Base-by-base conservation (phyloP, 2,113 vertebrate species). In the Damaliscus lunatus region DNA sequence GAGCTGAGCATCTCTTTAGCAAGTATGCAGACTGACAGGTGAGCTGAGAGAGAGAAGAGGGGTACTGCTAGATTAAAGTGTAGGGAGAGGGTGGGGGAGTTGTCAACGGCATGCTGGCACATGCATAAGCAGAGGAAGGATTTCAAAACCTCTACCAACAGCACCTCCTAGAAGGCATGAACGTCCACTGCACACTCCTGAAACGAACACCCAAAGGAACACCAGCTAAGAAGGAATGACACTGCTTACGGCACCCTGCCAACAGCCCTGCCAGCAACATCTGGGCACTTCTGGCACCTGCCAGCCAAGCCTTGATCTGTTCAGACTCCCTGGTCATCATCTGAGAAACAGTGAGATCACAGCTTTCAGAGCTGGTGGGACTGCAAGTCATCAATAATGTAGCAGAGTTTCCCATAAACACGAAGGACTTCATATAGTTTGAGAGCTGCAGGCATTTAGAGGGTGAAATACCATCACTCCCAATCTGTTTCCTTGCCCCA, bases 361-460 rank as follows among this genome's bases (percentile, higher is more conserved):
- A 88, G 93, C 31, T 40, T 85, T 53, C 25, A 5, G 59, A 92
- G 88, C 52, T 46, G 33, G 64, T 77, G 46, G 71, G 80, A 83
- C 59, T 62, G 84, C 48, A 55, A 81, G 52, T 64, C 74, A 97
- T 97, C 81, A 98, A 96, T 94, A 97, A 98, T 95, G 64, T 57
- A 97, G 84, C 87, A 93, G 82, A 96, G 94, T 77, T 80, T n/a
- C 88, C 89, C 62, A 83, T 43, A 64, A 93, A 93, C 93, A 96
- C 74, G 50, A 59, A 95, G 84, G 71, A 59, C 92, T 87, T 95
- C 62, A 89, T 40, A 84, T 7, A 84, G 74, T 85, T 86, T 82
- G 91, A 98, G 89, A 27, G 46, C 53, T 25, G 36, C 25, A 71
- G 93, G 95, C 27, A 19, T 36, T 16, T 31, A 97, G 4, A 0